These are phyloP conservation scores for Todiramphus saurophagus DNA, from an alignment of 2,113 vertebrate species.

Conservation along the genomic window DNA sequence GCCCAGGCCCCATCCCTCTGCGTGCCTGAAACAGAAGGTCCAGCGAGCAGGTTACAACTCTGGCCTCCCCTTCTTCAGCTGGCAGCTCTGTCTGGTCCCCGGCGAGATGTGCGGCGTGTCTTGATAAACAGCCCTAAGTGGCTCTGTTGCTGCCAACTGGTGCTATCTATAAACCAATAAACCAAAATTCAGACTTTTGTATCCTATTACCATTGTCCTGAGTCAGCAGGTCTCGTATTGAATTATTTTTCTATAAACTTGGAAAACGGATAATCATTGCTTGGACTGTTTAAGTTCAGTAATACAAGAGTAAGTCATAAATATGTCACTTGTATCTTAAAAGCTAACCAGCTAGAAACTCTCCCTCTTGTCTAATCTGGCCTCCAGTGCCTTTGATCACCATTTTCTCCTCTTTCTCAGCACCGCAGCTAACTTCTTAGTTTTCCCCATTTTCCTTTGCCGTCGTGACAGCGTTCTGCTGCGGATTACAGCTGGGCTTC, in stretches of 20 bases:
- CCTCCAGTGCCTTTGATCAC: constrained; percentile 46
- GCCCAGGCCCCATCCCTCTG: not conserved
- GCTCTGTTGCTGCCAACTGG: not conserved
- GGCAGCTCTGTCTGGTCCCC: not conserved
- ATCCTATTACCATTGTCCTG: not conserved
- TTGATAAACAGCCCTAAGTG: not conserved
- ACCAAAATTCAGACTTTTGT: not conserved
- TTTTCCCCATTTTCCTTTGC: constrained; percentile 6
- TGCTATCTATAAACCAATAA: not conserved
- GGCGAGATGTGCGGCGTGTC: accelerated
- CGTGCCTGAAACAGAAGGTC: not conserved
- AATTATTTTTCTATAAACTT: not conserved
- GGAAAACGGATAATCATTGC: not conserved
- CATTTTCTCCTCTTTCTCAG: constrained; percentile 22
- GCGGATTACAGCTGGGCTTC: constrained; percentile 58
- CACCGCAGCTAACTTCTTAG: not conserved
- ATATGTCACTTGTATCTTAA: constrained; percentile 39
- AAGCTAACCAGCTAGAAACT: constrained; percentile 16
- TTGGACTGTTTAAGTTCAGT: constrained; percentile 13
- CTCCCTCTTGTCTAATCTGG: not conserved
- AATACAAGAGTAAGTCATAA: constrained; percentile 50
- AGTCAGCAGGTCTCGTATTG: constrained; percentile 22
- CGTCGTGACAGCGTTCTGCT: constrained; percentile 23
- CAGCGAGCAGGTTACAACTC: not conserved
- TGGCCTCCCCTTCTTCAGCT: not conserved